Base-by-base conservation (phyloP, 2,113 vertebrate genomes). In the Thalassoma bifasciatum region DNA sequence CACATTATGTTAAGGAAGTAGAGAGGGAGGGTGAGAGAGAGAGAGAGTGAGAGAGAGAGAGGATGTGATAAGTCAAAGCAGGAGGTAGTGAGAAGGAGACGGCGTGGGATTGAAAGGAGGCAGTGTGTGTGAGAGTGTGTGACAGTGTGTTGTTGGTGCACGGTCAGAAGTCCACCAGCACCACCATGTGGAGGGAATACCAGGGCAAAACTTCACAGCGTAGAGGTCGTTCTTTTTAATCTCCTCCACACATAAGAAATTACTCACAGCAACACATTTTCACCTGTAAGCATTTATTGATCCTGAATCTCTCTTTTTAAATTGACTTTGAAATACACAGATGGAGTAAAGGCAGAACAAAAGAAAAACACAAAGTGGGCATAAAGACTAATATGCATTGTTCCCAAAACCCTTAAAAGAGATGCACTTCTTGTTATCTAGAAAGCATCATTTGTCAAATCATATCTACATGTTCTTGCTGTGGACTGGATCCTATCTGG, bases 151-250 rank as follows among this genome's bases (percentile, higher is more conserved):
- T 59, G 36, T 63, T 75, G 59, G 54, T 36, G 59, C 8, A 14
- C n/a, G 30, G 82, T 92, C 81, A 89, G 46, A 36, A 92, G 94
- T 93, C 92, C 94, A 92, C 90, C 67, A 96, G 94, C 94, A 94
- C 96, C 96, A 94, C 91, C 96, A 90, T 92, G 94, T 95, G 96
- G 88, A 49, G 5, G 67, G 72, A 40, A 72, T 12, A 13, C 26
- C 51, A 26, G 47, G 59, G 34, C 24, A 49, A 37, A 16, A 11
- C 19, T 21, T 60, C 50, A 56, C 8, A 60, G 17, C 46, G 34
- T n/a, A 42, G 34, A 68, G 40, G 30, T 58, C 9, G 26, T 40
- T 72, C 57, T 69, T 46, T 22, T 49, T 49, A 49, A 57, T 64
- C 36, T 57, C 26, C 37, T 24, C 6, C 63, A 13, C 19, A 13